Evolutionary conservation across 2,113 vertebrate genomes (phyloP).

Genomic region (Clupea harengus): DNA sequence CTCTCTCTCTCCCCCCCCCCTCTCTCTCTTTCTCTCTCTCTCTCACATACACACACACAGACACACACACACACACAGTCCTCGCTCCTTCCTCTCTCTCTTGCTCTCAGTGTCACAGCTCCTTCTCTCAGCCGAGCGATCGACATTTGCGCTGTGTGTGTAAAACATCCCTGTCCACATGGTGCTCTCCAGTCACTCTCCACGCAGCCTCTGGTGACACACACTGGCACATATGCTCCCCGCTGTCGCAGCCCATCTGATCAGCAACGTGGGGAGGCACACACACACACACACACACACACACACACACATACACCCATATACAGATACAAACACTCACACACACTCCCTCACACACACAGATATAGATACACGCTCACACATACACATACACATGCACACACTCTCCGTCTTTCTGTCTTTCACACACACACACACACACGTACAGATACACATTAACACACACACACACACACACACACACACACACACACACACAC

Average conservation of each 20-base stretch:
- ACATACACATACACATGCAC: background rate
- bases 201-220: background rate
- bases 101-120: background rate
- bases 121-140: background rate
- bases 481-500: background rate
- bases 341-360: background rate
- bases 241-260: too few relatives aligned
- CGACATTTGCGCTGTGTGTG: background rate
- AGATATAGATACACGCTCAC: background rate
- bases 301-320: background rate
- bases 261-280: too few relatives aligned
- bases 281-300: too few relatives aligned
- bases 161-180: background rate
- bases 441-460: background rate
- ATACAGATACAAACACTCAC: too few relatives aligned
- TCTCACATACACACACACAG: too few relatives aligned
- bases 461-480: background rate
- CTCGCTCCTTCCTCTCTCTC: background rate
- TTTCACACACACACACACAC: background rate
- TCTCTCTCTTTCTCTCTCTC: too few relatives aligned
- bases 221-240: background rate
- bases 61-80: too few relatives aligned
- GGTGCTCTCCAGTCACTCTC: background rate
- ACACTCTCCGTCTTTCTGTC: background rate
- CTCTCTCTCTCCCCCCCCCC: too few relatives aligned